Evolutionary conservation across 2,888 invertebrate species (phyloP).

Genomic region (Chouioia cunea): DNA sequence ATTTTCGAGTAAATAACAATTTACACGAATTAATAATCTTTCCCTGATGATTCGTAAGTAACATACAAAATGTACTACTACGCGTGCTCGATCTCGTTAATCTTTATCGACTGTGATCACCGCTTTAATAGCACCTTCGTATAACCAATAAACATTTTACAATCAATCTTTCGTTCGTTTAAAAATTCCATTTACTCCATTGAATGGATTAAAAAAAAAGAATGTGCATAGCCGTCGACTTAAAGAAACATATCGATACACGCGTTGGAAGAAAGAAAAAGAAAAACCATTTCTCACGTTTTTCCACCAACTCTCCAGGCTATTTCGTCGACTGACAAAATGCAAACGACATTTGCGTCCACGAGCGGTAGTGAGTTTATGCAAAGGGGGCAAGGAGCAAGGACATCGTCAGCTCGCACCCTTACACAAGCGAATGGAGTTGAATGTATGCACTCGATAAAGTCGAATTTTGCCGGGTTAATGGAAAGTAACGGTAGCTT

Average conservation of each 20-base stretch:
- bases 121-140: too few species aligned
- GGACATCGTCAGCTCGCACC: constrained; percentile 43
- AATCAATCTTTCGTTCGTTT: too few species aligned
- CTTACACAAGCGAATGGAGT: neutral
- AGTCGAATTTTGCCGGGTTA: too few species aligned
- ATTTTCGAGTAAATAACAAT: constrained; percentile 46
- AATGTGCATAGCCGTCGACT: too few species aligned
- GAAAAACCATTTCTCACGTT: constrained; percentile 37
- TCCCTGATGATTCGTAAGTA: constrained; percentile 46
- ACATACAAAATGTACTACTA: constrained; percentile 33
- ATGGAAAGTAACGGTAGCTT: too few species aligned
- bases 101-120: constrained; percentile 12
- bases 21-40: constrained; percentile 25
- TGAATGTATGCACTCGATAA: neutral
- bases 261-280: too few species aligned
- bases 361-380: constrained; percentile 56
- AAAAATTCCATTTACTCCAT: too few species aligned
- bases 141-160: too few species aligned
- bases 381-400: constrained; percentile 56
- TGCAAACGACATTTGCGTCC: constrained; percentile 40
- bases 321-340: constrained; percentile 34
- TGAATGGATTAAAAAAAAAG: too few species aligned
- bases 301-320: constrained; percentile 9
- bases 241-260: too few species aligned
- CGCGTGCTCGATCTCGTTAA: constrained; percentile 9